Evolutionary conservation across 2,888 invertebrate species (phyloP).

Genomic region (Dichetophora obliterata): DNA sequence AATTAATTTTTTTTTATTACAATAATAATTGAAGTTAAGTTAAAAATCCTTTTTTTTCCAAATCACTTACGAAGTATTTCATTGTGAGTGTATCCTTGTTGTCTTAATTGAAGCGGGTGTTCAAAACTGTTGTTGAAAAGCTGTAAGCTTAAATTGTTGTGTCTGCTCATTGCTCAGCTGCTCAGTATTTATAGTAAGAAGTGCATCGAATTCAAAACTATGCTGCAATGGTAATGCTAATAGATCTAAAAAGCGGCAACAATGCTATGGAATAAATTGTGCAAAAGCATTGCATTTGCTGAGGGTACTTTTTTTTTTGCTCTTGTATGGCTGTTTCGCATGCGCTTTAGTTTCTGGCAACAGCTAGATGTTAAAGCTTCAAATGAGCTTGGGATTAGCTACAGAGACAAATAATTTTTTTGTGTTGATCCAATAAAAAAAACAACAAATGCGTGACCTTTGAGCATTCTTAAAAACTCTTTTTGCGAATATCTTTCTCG

Average conservation of each 20-base stretch:
- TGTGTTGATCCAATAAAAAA: no score
- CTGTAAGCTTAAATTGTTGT: conserved; percentile 23
- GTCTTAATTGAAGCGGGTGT: neutral
- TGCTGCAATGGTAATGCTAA: conserved; percentile 21
- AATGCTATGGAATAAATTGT: neutral
- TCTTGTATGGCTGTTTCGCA: conserved; percentile 14
- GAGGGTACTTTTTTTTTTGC: neutral
- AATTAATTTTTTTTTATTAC: neutral
- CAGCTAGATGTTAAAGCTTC: neutral
- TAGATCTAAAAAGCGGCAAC: neutral
- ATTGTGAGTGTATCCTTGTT: conserved; percentile 43
- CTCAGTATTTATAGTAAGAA: conserved; percentile 30
- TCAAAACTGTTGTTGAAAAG: neutral
- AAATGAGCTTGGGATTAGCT: no score
- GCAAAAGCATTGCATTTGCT: conserved; percentile 3
- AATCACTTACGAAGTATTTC: conserved; percentile 52
- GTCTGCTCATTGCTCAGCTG: neutral
- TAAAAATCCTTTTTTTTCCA: neutral
- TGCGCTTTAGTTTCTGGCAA: neutral
- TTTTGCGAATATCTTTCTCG: no score
- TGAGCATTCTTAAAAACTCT: no score
- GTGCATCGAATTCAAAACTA: neutral
- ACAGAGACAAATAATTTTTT: no score
- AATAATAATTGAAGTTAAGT: neutral
- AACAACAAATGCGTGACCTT: no score